phyloP scores from a whole-genome alignment of 2,888 invertebrate genomes.

The Osmoderma eremita region DNA sequence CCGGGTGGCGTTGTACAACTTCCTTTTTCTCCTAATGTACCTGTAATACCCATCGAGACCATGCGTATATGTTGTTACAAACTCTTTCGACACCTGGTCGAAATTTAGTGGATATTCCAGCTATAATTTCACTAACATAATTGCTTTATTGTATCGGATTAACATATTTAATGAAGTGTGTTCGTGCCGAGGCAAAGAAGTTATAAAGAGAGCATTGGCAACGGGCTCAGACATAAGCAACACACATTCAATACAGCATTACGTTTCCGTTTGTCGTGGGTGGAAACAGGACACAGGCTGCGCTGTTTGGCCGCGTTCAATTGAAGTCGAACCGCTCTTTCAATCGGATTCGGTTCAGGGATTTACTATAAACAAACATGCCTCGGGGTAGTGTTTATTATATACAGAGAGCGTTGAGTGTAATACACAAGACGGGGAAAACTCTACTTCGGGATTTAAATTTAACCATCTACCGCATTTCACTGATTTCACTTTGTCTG shows the following conservation, averaged over 20 bases:
- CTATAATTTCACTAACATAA: slow-evolving; percentile 1
- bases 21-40: too few relatives aligned
- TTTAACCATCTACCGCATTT: too few relatives aligned
- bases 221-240: slow-evolving; percentile 17
- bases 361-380: slow-evolving; percentile 32
- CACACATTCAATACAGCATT: slow-evolving; percentile 15
- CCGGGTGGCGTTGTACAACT: too few relatives aligned
- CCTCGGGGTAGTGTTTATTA: slow-evolving; percentile 31
- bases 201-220: slow-evolving; percentile 22
- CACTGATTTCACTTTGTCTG: too few relatives aligned
- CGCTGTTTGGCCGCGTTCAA: slow-evolving; percentile 23
- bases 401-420: slow-evolving; percentile 18
- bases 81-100: not conserved
- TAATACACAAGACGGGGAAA: slow-evolving; percentile 12
- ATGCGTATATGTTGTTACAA: not conserved
- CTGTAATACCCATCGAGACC: too few relatives aligned
- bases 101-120: not conserved
- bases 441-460: too few relatives aligned
- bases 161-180: slow-evolving; percentile 19
- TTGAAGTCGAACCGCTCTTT: slow-evolving; percentile 32
- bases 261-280: slow-evolving; percentile 30
- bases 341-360: slow-evolving; percentile 30
- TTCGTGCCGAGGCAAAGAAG: slow-evolving; percentile 13
- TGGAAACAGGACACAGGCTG: slow-evolving; percentile 17
- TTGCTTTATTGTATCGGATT: slow-evolving; percentile 5